These are phyloP conservation scores for Dasypus novemcinctus DNA, from an alignment of 2,113 vertebrate species.

Conservation along the genomic window DNA sequence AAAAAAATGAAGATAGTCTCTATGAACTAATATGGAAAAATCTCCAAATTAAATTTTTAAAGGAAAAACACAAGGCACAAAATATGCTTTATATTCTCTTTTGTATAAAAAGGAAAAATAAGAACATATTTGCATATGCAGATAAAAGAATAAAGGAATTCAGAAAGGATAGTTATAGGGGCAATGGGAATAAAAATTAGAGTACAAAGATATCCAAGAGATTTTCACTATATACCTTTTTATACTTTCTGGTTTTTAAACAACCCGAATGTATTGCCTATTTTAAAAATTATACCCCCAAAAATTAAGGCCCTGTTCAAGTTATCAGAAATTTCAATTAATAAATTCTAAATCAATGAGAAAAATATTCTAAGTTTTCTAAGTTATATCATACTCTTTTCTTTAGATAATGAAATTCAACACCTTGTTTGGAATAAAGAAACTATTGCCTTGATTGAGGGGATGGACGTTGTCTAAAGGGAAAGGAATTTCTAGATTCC, in stretches of 20 bases:
- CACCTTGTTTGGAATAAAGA: background rate
- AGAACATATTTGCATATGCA: constrained; percentile 12
- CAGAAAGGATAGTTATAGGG: background rate
- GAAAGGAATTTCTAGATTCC: constrained; percentile 25
- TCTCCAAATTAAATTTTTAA: constrained; percentile 33
- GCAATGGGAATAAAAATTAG: background rate
- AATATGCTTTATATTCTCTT: background rate
- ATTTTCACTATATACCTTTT: background rate
- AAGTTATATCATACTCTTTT: background rate
- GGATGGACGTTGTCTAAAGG: background rate
- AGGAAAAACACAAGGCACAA: background rate
- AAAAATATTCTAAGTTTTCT: constrained; percentile 31
- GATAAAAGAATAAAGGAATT: constrained; percentile 33
- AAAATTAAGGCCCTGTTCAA: background rate
- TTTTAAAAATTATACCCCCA: constrained; percentile 3
- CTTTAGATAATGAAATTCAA: constrained; percentile 28
- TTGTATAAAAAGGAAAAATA: background rate
- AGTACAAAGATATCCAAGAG: background rate
- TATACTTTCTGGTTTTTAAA: constrained; percentile 3
- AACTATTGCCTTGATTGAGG: constrained; percentile 1
- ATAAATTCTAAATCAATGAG: constrained; percentile 23
- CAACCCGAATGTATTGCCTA: background rate
- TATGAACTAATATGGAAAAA: background rate
- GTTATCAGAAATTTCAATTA: constrained; percentile 38
- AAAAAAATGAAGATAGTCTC: background rate